Evolutionary conservation across 2,888 invertebrate species (phyloP), one percentile per base, ranked within the genome.

Genomic region (Temnothorax unifasciatus): DNA sequence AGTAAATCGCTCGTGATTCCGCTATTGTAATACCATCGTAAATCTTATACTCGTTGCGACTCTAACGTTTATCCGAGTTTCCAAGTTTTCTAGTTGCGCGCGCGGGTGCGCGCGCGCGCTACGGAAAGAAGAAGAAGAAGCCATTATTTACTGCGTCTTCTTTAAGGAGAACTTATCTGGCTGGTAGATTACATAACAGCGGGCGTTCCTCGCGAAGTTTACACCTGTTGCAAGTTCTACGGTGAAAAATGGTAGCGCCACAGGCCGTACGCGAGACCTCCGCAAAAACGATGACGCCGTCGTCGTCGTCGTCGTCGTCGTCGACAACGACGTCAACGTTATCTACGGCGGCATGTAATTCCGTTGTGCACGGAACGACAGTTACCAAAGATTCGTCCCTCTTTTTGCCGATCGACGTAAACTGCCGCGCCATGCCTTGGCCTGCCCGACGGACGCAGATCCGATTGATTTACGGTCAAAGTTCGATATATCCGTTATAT

Each of bases 221-320:
- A 66, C 89, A 89, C 89, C 89, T 89, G 89, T 89, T 89, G 89
- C 89, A 34, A 86, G 63, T 63, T 50, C 54, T 74, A 81, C 89
- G 66, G 74, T 86, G 86, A 89, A 89, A 87, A 89, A 89, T 87
- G 84, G 66, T 83, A 61, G 61, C 38, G 21, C 50, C 82, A 38
- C 54, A 47, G n/a, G 50, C 47, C 61, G 21, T 71, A 59, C 66
- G 75, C 41, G 57, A 47, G 44, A 76, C 57, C 75, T 59, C n/a
- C 54, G 54, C 69, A 64, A 57, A 57, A 52, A 54, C 66, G 18
- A 47, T 38, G 79, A 73, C 79, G 47, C 13, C 69, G 1, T 25
- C 25, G 52, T 52, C 52, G 52, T 52, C 61, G 66, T 52, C 68
- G 50, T 50, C 50, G 52, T n/a, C 61, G 64, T 25, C 76, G 38